These are phyloP conservation scores for Calonectris borealis DNA, from an alignment of 2,113 vertebrate genomes.

Conservation along the genomic window DNA sequence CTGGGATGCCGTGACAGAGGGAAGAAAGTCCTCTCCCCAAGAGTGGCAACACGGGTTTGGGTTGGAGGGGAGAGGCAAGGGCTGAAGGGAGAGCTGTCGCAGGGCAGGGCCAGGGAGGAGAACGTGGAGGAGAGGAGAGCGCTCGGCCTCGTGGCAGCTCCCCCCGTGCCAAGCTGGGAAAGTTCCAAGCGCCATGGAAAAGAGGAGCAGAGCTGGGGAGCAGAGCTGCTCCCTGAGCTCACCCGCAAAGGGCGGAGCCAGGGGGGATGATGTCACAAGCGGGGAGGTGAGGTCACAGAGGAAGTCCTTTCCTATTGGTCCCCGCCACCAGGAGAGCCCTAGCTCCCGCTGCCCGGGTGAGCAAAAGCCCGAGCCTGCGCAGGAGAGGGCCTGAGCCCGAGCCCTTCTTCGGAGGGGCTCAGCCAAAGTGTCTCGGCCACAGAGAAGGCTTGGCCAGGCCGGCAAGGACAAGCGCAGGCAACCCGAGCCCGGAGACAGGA, in stretches of 20 bases:
- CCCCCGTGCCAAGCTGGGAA: not conserved
- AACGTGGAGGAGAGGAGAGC: not conserved
- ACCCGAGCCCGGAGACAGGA: not conserved
- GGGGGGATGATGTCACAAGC: not conserved
- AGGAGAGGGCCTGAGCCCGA: not conserved
- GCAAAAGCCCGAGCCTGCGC: not conserved
- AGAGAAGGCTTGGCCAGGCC: not conserved
- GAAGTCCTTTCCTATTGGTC: not conserved
- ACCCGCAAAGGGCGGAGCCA: not conserved
- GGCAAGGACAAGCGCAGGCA: not conserved
- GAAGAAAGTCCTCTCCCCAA: too few relatives aligned
- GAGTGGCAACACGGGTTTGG: not conserved
- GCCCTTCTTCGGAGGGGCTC: not conserved
- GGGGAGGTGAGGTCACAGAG: not conserved
- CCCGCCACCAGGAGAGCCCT: not conserved
- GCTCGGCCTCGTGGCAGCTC: too few relatives aligned
- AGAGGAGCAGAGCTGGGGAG: too few relatives aligned
- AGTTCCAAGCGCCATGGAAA: too few relatives aligned
- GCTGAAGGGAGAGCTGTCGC: not conserved
- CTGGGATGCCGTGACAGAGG: not conserved
- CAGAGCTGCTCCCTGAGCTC: not conserved
- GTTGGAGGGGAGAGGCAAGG: not conserved
- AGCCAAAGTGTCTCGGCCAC: not conserved
- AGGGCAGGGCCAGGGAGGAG: not conserved
- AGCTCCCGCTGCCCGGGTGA: not conserved